A percentile compares a stretch with the other conserved stretches of the same genome.
Evolutionary conservation across 2,113 vertebrate genomes (phyloP).

Genomic region (Paradisaea rubra): DNA sequence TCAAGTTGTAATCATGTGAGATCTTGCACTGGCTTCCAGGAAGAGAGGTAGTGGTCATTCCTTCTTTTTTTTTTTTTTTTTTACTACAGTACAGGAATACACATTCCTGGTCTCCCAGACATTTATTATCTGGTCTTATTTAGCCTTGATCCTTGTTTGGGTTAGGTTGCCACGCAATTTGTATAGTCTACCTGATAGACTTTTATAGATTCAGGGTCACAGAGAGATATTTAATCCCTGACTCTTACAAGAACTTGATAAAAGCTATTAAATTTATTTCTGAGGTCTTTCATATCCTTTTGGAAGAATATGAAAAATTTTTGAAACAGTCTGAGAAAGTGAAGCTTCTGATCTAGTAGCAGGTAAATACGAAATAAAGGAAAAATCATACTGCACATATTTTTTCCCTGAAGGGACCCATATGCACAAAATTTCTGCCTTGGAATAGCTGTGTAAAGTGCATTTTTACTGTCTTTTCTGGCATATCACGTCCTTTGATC

Average conservation of each 20-base stretch:
- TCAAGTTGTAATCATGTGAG: background rate
- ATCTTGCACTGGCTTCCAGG: background rate
- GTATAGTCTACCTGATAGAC: background rate
- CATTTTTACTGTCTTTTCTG: background rate
- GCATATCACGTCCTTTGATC: background rate
- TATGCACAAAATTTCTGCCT: slow-evolving; percentile 13
- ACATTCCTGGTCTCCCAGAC: background rate
- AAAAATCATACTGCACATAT: slow-evolving; percentile 11
- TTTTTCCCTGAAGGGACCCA: slow-evolving; percentile 41
- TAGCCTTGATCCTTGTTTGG: background rate
- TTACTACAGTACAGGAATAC: background rate
- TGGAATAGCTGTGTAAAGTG: background rate
- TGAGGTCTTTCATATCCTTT: background rate
- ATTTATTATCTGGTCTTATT: background rate
- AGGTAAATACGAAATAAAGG: background rate
- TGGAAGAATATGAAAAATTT: background rate
- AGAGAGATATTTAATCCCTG: background rate
- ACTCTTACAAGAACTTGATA: background rate
- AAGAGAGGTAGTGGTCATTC: background rate
- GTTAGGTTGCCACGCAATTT: slow-evolving; percentile 26
- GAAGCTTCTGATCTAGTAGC: background rate
- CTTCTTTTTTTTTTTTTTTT: rapidly evolving
- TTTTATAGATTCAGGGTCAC: background rate
- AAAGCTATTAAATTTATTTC: background rate
- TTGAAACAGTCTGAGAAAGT: background rate